Conservation (phyloP, 2,113 vertebrate species). For the Xiphorhynchus elegans region DNA sequence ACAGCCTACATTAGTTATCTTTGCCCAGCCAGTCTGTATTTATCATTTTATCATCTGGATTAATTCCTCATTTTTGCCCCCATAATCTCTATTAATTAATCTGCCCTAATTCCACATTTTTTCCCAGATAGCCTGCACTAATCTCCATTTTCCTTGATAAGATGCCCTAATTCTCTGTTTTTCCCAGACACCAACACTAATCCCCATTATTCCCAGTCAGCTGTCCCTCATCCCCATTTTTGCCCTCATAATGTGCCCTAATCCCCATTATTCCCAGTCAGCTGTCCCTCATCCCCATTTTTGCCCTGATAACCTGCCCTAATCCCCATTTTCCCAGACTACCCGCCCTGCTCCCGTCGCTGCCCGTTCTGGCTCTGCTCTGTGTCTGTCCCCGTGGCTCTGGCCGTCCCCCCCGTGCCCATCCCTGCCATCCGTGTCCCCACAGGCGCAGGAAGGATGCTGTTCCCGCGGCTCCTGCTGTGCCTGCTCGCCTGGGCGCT, state of each 20-base stretch:
- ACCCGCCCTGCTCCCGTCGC: fast-evolving
- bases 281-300: background rate
- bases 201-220: fast-evolving
- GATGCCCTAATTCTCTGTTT: background rate
- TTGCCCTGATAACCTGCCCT: background rate
- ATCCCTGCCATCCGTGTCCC: background rate
- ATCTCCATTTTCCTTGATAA: background rate
- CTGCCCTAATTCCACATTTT: background rate
- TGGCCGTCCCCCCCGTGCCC: background rate
- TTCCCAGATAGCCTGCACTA: background rate
- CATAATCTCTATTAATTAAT: too few species aligned
- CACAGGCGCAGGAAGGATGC: background rate
- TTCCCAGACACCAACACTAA: fast-evolving
- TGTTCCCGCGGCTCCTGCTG: constrained; percentile 64
- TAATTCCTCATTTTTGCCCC: background rate
- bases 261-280: too few species aligned
- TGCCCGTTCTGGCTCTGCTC: fast-evolving
- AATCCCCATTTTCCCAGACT: background rate
- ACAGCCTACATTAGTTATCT: background rate
- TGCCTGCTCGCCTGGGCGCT: constrained; percentile 80
- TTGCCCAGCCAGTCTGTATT: background rate
- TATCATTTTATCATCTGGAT: background rate
- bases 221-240: background rate
- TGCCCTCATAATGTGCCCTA: too few species aligned
- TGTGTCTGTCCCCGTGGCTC: fast-evolving